Percentiles rank a stretch among this genome's conserved stretches.
phyloP scores from a whole-genome alignment of 2,113 vertebrate genomes.

The Chinchilla lanigera region DNA sequence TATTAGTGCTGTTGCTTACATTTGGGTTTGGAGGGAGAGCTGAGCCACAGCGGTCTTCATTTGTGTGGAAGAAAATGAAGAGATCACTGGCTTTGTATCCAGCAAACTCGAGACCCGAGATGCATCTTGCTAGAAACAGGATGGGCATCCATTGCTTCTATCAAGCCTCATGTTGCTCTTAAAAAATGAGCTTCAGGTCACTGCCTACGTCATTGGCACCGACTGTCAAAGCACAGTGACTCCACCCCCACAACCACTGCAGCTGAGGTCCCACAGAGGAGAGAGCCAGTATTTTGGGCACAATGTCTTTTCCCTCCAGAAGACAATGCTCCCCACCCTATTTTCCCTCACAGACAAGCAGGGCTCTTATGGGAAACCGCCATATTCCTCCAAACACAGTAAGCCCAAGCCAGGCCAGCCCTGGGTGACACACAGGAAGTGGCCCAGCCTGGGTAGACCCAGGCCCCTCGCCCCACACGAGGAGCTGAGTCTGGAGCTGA shows the following conservation, averaged over 20 bases:
- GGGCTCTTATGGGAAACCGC: background rate
- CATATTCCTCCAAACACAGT: background rate
- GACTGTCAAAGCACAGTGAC: background rate
- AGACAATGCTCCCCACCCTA: accelerated
- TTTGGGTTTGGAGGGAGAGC: background rate
- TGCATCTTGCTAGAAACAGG: background rate
- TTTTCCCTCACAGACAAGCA: background rate
- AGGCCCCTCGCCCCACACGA: background rate
- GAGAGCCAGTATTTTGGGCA: background rate
- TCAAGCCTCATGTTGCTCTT: background rate
- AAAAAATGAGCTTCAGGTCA: background rate
- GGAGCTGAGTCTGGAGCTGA: background rate
- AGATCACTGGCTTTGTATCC: background rate
- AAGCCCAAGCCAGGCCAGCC: background rate
- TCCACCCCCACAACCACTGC: background rate
- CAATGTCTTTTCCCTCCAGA: background rate
- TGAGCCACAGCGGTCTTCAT: background rate
- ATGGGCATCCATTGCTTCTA: background rate
- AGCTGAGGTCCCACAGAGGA: background rate
- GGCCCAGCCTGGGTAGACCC: background rate
- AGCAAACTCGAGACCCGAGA: background rate
- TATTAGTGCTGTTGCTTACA: background rate
- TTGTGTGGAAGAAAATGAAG: background rate
- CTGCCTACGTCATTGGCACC: background rate
- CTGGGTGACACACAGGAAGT: background rate